phyloP scores from a whole-genome alignment of 2,888 invertebrate species.

The Limnephilus lunatus region DNA sequence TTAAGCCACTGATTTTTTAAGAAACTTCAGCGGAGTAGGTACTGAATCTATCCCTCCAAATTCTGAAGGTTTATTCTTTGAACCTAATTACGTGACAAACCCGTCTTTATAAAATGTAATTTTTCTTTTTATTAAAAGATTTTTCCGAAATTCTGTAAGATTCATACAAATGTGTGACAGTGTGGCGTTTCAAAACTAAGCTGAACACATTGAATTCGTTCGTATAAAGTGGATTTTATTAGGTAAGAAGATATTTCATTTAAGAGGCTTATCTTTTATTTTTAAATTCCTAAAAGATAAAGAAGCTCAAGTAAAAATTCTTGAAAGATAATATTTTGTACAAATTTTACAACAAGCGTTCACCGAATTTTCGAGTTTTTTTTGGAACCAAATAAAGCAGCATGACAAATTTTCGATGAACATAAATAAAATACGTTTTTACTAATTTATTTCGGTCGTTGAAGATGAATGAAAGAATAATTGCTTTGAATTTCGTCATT shows the following conservation, averaged over 20 bases:
- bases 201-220: neutral
- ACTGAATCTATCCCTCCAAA: neutral
- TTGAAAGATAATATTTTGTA: neutral
- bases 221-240: neutral
- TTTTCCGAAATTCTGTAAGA: neutral
- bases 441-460: too few species aligned
- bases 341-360: neutral
- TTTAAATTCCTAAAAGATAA: neutral
- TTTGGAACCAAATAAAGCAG: neutral
- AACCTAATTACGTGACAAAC: neutral
- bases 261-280: neutral
- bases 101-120: neutral
- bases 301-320: neutral
- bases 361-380: neutral
- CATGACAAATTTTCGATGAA: neutral
- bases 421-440: too few species aligned
- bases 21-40: neutral
- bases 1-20: neutral
- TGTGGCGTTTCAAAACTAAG: neutral
- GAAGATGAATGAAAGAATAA: too few species aligned
- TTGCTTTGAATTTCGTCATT: too few species aligned
- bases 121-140: neutral
- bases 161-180: neutral
- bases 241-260: neutral
- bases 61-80: neutral